Evolutionary conservation across 30 jellyfish, hydroid and myxozoan species (phyloP).

Genomic region (Sanderia malayensis): DNA sequence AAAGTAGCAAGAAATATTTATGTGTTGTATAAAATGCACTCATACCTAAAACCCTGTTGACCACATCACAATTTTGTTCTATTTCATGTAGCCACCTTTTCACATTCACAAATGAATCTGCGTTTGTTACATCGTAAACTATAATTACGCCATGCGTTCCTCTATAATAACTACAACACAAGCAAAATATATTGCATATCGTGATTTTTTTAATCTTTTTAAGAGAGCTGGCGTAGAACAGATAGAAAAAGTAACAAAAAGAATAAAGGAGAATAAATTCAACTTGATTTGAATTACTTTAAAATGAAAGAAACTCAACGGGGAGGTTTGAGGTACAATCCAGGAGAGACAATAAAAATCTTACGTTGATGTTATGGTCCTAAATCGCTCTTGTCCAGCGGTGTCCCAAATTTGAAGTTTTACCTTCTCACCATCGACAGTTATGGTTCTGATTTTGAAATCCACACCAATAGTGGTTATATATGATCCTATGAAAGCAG

Average conservation of each 20-base stretch:
- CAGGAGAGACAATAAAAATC: no score
- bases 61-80: constrained; percentile 94
- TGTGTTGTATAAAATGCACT: no score
- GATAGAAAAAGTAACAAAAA: no score
- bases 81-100: constrained; percentile 99
- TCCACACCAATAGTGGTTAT: constrained; percentile 99
- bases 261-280: no score
- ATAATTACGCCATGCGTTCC: constrained; percentile 99
- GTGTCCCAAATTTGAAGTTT: constrained; percentile 99
- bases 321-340: no score
- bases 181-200: no score
- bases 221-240: no score
- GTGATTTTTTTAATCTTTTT: no score
- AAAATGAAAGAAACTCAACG: no score
- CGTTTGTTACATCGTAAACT: constrained; percentile 95
- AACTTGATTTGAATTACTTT: no score
- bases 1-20: no score
- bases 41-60: constrained; percentile 93
- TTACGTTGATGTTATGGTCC: constrained; percentile 99
- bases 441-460: constrained; percentile 93
- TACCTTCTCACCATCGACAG: constrained; percentile 88
- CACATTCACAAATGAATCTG: constrained; percentile 98
- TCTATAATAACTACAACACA: constrained; percentile 85
- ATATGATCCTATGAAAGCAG: constrained; percentile 85
- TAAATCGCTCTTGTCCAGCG: constrained; percentile 98